Conservation (phyloP, 2,113 vertebrate species). For the Chrysemys picta region DNA sequence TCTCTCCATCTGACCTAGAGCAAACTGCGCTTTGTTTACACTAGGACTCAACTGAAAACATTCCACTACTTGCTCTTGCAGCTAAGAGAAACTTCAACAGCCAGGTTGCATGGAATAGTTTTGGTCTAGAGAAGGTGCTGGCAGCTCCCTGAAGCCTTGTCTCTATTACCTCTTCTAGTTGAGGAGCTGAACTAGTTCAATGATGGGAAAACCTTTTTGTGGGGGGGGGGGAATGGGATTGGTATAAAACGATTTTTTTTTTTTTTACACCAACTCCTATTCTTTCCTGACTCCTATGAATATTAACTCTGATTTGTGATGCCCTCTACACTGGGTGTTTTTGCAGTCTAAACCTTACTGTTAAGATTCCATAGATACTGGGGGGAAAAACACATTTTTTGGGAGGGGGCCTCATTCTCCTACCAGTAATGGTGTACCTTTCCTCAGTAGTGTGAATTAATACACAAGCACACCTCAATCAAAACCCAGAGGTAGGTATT, state of each 20-base stretch:
- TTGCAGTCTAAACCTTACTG: neutral
- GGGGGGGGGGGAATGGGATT: fast-evolving
- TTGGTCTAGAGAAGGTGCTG: neutral
- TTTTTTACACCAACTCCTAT: neutral
- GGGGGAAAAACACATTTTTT: neutral
- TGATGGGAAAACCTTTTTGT: no score
- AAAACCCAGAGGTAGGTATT: neutral
- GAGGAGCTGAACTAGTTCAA: neutral
- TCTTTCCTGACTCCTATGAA: neutral
- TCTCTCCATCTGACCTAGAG: neutral
- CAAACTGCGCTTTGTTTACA: neutral
- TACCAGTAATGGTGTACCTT: neutral
- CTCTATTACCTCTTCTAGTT: neutral
- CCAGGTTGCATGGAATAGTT: neutral
- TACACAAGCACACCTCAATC: neutral
- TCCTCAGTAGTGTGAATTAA: neutral
- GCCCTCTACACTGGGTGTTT: fast-evolving
- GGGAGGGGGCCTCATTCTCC: neutral
- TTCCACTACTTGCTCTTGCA: neutral
- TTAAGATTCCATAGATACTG: neutral
- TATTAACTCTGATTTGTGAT: no score
- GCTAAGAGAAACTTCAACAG: neutral
- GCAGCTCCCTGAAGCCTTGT: no score
- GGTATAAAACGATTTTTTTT: neutral
- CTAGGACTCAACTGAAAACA: neutral